Evolutionary conservation across 1,140 invertebrate species (phyloP), one percentile per base, ranked within the genome.

Genomic region (Drosophila jambulina): DNA sequence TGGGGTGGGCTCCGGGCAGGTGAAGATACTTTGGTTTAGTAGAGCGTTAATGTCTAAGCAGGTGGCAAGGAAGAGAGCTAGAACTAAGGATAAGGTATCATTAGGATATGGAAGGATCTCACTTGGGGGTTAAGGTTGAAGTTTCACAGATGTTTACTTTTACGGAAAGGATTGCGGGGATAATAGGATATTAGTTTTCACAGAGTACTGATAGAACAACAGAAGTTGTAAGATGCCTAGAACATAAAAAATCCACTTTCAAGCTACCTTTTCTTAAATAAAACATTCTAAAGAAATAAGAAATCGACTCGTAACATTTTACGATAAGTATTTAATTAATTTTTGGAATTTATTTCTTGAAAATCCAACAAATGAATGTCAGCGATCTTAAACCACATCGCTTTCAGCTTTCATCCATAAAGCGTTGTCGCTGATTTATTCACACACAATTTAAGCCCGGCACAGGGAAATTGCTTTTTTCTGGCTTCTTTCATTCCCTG

Each of bases 31-130:
- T 68, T 34, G 36, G 42, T 32, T 56, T 69, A 25, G 29, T 21
- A 32, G 36, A 23, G 48, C 54, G 74, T 46, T 70, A 77, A 69
- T 78, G 42, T 69, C 63, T 57, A 45, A 77, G 57, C 63, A 78
- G 75, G 74, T 78, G 75, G 56, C 57, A 57, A n/a, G 43, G 51
- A 63, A n/a, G 32, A 7, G 17, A 23, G 32, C 27, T 21, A 19
- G 17, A 34, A 25, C 71, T n/a, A 38, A 46, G 12, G 61, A 25
- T 60, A 49, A 36, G 70, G 32, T 15, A 23, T 38, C 53, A 10
- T 17, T 17, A 2, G 45, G 23, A 36, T 21, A 21, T 7, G 19
- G 8, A 19, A 36, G 8, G 21, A 54, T 23, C 15, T 10, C 13
- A 12, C 13, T 36, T 7, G 17, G 12, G 25, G 13, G 17, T 23